Base-by-base conservation (phyloP, 2,797 vertebrate genomes). In the Pseudochirops corinnae region DNA sequence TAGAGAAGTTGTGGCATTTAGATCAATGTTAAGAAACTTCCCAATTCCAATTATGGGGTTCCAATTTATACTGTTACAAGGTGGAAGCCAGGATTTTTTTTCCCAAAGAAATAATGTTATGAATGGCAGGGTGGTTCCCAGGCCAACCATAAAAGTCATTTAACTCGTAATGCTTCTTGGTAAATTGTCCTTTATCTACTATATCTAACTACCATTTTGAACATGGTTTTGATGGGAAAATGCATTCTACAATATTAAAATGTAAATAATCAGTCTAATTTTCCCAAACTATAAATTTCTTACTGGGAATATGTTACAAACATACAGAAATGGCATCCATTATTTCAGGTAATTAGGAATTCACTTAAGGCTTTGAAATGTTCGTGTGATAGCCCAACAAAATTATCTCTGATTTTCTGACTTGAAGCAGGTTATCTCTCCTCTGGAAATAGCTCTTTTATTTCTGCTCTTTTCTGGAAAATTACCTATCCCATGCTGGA, bases 321-420 rank as follows among this genome's bases (percentile, higher is more conserved):
- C 90, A 50, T 94, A 96, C 57, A 96, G 93, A 95, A 95, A 97
- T 67, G 95, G 56, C 92, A 52, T 95, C 92, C 93, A 82, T 24
- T 97, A 33, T 96, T 96, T 95, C 53, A 90, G 60, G 67, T 14
- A 82, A 92, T 92, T 94, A 93, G 46, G 39, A 97, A 97, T 96
- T 97, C 93, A 97, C 90, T 96, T 97, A 97, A 53, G 31, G n/a
- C 92, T 87, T 33, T 74, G 50, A 97, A 95, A 87, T 96, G 92
- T 33, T 50, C 96, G 94, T 96, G 94, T 93, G 94, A 95, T 95
- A 97, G 91, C 10, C 67, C 67, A 39, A 39, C 21, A 82, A 82
- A 82, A 82, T 39, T 31, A 10, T 82, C 39, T 46, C 74, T 82
- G 39, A 82, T 82, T 46, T 82, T 46, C 39, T 46, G n/a, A 46